phyloP scores from a whole-genome alignment of 1,140 invertebrate species.

The Adoxophyes honmai region DNA sequence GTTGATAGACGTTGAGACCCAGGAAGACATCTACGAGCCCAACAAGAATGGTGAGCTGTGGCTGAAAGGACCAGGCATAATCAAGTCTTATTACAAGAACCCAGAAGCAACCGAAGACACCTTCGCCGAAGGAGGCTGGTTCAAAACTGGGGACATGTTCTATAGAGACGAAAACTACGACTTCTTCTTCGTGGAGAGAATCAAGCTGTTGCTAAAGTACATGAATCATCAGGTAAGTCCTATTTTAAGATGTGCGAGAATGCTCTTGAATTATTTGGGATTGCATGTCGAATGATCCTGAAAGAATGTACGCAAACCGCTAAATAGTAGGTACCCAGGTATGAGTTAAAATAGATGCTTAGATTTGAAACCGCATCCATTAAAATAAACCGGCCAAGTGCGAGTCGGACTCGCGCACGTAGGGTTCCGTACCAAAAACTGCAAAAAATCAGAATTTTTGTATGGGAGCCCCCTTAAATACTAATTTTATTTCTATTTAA shows the following conservation, averaged over 20 bases:
- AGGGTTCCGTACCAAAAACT: too few relatives aligned
- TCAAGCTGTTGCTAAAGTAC: constrained; percentile 30
- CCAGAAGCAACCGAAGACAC: constrained; percentile 30
- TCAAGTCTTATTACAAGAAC: constrained; percentile 34
- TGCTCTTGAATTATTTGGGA: too few relatives aligned
- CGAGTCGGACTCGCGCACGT: too few relatives aligned
- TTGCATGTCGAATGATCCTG: too few relatives aligned
- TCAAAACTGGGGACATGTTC: constrained; percentile 31
- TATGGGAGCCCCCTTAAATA: too few relatives aligned
- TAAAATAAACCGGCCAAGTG: too few relatives aligned
- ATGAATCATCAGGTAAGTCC: constrained; percentile 26
- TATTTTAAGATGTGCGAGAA: not conserved
- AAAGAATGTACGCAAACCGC: not conserved
- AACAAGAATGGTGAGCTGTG: constrained; percentile 23
- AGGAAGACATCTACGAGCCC: constrained; percentile 22
- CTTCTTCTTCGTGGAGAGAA: constrained; percentile 28
- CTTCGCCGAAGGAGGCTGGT: constrained; percentile 27
- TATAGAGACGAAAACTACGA: constrained; percentile 30
- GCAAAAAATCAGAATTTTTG: too few relatives aligned
- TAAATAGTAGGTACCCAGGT: too few relatives aligned
- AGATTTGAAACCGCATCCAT: too few relatives aligned
- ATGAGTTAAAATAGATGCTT: too few relatives aligned
- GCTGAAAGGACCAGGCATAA: constrained; percentile 23
- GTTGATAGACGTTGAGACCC: constrained; percentile 18
- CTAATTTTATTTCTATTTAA: too few relatives aligned